Conservation (phyloP, 35 echinoderm and acorn worm genomes). For the Anneissia japonica region DNA sequence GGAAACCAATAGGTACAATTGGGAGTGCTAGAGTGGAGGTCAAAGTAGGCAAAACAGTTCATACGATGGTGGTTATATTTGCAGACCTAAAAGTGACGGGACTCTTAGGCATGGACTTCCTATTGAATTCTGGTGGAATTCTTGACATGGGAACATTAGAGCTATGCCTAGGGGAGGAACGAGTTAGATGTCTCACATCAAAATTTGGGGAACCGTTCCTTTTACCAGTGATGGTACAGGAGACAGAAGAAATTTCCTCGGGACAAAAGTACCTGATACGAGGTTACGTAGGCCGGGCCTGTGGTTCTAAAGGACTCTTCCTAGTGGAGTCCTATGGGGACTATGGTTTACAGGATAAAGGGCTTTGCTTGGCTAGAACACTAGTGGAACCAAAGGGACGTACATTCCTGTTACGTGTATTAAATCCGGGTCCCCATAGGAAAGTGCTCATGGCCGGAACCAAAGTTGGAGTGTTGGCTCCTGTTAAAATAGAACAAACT, state of each 20-base stretch:
- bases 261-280: neutral
- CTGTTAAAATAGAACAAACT: neutral
- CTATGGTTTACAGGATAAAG: neutral
- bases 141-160: too few relatives aligned
- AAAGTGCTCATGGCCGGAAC: neutral
- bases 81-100: neutral
- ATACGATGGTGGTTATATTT: too few relatives aligned
- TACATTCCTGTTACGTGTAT: neutral
- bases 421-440: neutral
- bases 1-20: neutral
- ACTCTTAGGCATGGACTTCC: neutral
- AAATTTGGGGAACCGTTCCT: slow-evolving; percentile 7
- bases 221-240: neutral
- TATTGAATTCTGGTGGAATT: neutral
- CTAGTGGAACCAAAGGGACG: neutral
- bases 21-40: neutral
- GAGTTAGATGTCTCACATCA: neutral
- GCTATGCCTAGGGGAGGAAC: neutral
- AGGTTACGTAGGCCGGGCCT: neutral
- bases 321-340: neutral
- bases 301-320: neutral
- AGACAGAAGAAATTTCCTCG: neutral
- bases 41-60: neutral
- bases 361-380: neutral
- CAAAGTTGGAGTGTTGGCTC: neutral